Conservation (phyloP, 2,888 invertebrate genomes). For the Pharmacophagus antenor region DNA sequence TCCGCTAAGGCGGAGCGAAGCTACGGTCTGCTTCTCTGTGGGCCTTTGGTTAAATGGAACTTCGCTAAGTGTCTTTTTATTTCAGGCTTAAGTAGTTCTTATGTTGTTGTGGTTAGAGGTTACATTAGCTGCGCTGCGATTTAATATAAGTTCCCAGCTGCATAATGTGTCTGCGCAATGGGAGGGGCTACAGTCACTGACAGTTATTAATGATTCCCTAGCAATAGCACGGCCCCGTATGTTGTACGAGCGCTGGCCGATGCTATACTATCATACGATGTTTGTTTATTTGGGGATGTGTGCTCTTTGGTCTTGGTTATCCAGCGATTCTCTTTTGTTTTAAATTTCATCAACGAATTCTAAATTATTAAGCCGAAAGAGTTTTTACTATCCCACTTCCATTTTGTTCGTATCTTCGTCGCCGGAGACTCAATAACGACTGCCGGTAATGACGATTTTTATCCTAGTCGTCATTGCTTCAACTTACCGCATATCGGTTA, state of each 20-base stretch:
- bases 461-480: too few species aligned
- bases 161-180: constrained; percentile 63
- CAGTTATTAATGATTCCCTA: constrained; percentile 71
- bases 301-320: background rate
- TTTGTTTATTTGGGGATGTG: background rate
- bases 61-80: constrained; percentile 32
- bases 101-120: constrained; percentile 31
- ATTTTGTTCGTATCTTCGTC: too few species aligned
- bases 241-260: background rate
- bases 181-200: constrained; percentile 60
- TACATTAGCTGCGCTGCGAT: constrained; percentile 41
- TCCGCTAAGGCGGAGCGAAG: constrained; percentile 38
- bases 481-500: too few species aligned
- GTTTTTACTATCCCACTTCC: too few species aligned
- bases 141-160: constrained; percentile 35
- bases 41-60: constrained; percentile 18
- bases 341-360: too few species aligned
- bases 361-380: too few species aligned
- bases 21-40: constrained; percentile 26
- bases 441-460: too few species aligned
- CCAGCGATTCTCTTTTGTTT: background rate
- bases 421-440: too few species aligned
- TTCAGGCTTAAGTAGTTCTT: constrained; percentile 27
- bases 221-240: constrained; percentile 28
- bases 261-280: background rate